phyloP scores from a whole-genome alignment of 2,888 invertebrate genomes.

The Ametastegia equiseti region DNA sequence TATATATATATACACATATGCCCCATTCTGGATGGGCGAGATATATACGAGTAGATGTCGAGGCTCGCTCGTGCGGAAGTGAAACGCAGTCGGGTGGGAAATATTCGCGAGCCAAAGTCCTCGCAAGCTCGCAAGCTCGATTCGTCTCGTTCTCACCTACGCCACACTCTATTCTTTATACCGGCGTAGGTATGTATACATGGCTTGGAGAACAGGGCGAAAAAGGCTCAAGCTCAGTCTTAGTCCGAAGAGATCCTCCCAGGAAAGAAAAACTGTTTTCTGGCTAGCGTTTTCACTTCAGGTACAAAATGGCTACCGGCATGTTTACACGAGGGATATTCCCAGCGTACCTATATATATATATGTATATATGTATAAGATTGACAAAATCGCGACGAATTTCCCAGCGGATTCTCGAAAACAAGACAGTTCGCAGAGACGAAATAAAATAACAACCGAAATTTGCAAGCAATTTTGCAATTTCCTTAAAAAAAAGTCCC shows the following conservation, averaged over 20 bases:
- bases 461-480: too few species aligned
- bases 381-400: constrained; percentile 21
- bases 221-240: not conserved
- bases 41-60: constrained; percentile 10
- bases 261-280: not conserved
- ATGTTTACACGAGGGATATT: constrained; percentile 8
- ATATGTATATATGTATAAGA: too few species aligned
- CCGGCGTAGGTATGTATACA: too few species aligned
- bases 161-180: not conserved
- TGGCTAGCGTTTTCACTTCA: constrained; percentile 20
- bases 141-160: not conserved
- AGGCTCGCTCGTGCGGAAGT: constrained; percentile 30
- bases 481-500: not conserved
- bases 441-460: not conserved
- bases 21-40: not conserved
- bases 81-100: constrained; percentile 37
- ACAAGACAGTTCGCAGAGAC: not conserved
- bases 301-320: constrained; percentile 33
- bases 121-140: too few species aligned
- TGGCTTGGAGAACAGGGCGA: constrained; percentile 9
- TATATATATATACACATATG: not conserved
- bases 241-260: constrained; percentile 8
- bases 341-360: too few species aligned
- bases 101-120: constrained; percentile 40
- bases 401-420: not conserved